phyloP scores from a whole-genome alignment of 2,113 vertebrate genomes.

The Isurus oxyrinchus region DNA sequence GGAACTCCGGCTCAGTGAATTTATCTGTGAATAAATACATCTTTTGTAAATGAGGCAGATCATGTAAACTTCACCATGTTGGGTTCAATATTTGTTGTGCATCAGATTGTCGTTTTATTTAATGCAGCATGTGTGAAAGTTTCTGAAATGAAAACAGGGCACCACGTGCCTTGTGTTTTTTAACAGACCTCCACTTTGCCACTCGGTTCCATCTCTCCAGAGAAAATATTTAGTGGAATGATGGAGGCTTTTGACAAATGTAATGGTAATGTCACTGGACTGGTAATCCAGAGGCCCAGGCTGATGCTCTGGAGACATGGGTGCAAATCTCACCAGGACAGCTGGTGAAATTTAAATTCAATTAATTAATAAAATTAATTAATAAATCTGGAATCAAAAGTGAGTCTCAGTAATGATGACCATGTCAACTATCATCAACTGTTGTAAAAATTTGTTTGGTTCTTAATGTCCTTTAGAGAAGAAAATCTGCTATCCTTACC shows the following conservation, averaged over 20 bases:
- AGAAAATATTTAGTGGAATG: not conserved
- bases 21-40: not conserved
- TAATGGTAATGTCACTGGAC: no score
- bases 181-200: not conserved
- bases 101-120: not conserved
- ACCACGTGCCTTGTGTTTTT: not conserved
- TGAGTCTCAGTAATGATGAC: not conserved
- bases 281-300: no score
- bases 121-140: not conserved
- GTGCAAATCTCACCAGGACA: no score
- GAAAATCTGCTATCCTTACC: no score
- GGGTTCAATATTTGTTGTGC: not conserved
- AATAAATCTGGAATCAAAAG: not conserved
- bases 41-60: not conserved
- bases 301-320: no score
- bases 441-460: no score
- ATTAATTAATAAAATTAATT: not conserved
- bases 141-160: not conserved
- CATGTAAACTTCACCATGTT: not conserved
- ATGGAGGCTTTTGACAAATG: no score
- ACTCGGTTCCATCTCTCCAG: not conserved
- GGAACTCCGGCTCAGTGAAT: not conserved
- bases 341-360: not conserved
- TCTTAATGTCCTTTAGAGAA: no score
- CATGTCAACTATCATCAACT: not conserved